Percentiles rank a stretch among this genome's conserved stretches.
Conservation (phyloP, 2,797 vertebrate genomes). For the Phrynocephalus forsythii region DNA sequence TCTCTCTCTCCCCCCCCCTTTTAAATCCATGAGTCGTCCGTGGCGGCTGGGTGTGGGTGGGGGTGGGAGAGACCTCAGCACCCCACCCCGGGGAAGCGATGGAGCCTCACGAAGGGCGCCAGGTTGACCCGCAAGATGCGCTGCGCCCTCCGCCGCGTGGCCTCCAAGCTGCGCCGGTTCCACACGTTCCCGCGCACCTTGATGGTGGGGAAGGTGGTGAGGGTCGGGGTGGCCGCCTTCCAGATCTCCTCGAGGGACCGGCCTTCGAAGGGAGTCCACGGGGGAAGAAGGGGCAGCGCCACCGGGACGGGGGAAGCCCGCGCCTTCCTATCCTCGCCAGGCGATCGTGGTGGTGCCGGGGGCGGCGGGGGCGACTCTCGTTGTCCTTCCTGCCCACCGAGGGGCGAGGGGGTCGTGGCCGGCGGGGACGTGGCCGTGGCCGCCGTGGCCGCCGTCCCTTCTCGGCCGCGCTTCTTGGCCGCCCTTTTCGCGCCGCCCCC, state of each 20-base stretch:
- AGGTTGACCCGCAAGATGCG: conserved; percentile 77
- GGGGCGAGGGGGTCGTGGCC: neutral
- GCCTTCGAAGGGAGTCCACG: conserved; percentile 59
- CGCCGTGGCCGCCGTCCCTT: neutral
- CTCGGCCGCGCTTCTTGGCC: conserved; percentile 25
- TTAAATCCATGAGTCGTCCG: neutral
- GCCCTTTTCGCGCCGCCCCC: neutral
- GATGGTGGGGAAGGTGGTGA: conserved; percentile 76
- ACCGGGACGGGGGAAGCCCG: conserved; percentile 18
- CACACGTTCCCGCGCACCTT: conserved; percentile 77
- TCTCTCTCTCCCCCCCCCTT: no score
- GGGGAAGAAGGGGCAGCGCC: neutral
- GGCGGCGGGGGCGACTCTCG: neutral
- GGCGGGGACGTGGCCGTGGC: neutral
- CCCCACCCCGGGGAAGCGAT: conserved; percentile 73
- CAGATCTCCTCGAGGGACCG: conserved; percentile 78
- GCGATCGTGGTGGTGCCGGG: neutral
- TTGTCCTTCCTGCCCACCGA: neutral
- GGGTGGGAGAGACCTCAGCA: conserved; percentile 52
- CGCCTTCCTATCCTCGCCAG: neutral
- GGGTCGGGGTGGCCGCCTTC: conserved; percentile 73
- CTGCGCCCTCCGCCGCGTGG: conserved; percentile 71
- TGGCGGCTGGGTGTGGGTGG: neutral
- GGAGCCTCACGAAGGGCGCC: conserved; percentile 77
- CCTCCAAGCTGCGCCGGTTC: conserved; percentile 73